These are phyloP conservation scores for Odontamblyopus rebecca DNA, from an alignment of 2,797 vertebrate genomes.

Conservation along the genomic window DNA sequence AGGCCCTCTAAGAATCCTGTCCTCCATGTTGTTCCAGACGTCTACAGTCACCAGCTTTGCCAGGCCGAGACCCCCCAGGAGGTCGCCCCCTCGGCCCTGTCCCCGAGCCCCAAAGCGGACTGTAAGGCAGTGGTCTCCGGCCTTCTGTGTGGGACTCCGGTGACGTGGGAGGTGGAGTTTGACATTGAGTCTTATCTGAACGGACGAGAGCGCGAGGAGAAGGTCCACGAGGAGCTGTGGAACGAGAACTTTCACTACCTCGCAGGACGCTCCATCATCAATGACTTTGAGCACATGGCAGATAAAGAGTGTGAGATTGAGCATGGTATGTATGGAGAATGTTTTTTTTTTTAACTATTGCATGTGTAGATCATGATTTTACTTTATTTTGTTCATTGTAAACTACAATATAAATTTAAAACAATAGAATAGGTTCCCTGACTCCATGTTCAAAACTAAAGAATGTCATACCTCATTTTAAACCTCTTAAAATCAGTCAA, in stretches of 20 bases:
- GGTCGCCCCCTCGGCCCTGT: slow-evolving; percentile 45
- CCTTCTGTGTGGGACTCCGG: slow-evolving; percentile 77
- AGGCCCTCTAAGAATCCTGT: too few relatives aligned
- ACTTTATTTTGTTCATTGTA: neutral
- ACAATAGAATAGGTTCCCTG: neutral
- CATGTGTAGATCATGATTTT: neutral
- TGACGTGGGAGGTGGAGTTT: slow-evolving; percentile 92
- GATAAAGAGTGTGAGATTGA: slow-evolving; percentile 89
- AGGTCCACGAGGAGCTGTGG: slow-evolving; percentile 86
- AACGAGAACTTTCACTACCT: slow-evolving; percentile 94
- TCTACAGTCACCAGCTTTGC: slow-evolving; percentile 79
- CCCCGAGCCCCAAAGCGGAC: slow-evolving; percentile 49
- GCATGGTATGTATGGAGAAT: slow-evolving; percentile 76
- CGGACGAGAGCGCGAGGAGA: slow-evolving; percentile 73
- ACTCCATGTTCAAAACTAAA: neutral
- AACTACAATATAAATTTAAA: neutral
- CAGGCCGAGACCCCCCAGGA: slow-evolving; percentile 83
- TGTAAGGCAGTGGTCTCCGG: slow-evolving; percentile 91
- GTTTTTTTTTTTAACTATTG: neutral
- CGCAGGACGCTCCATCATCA: slow-evolving; percentile 88
- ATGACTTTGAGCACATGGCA: slow-evolving; percentile 91
- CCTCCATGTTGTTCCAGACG: slow-evolving; percentile 62
- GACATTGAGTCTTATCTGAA: slow-evolving; percentile 82
- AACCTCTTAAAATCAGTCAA: too few relatives aligned
- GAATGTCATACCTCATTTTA: too few relatives aligned